These are phyloP conservation scores for Patella pellucida DNA, from an alignment of 2,888 invertebrate genomes.

Conservation along the genomic window DNA sequence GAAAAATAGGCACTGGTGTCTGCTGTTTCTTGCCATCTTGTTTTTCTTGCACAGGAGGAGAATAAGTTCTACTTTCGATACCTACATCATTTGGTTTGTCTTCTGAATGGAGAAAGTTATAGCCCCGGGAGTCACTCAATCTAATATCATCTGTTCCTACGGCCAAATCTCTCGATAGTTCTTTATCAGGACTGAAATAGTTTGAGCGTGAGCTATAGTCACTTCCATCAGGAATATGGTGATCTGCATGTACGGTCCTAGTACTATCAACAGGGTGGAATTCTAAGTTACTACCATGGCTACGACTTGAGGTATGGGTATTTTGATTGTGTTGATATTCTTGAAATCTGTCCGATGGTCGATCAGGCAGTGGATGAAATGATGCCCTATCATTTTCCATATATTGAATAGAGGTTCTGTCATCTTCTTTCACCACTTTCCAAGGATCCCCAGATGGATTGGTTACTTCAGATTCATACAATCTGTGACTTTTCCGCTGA, in stretches of 20 bases:
- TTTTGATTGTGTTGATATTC: too few relatives aligned
- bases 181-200: conserved; percentile 39
- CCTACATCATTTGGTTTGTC: neutral
- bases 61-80: neutral
- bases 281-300: too few relatives aligned
- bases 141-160: conserved; percentile 48
- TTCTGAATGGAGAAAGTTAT: conserved; percentile 37
- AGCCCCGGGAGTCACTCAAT: conserved; percentile 49
- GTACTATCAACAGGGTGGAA: too few relatives aligned
- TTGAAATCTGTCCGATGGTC: too few relatives aligned
- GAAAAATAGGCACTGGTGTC: conserved; percentile 37
- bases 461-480: too few relatives aligned
- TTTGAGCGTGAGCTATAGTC: conserved; percentile 48
- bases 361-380: too few relatives aligned
- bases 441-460: too few relatives aligned
- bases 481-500: too few relatives aligned
- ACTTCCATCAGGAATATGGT: conserved; percentile 55
- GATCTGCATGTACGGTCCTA: conserved; percentile 28
- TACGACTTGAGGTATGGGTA: too few relatives aligned
- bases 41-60: neutral
- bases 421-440: too few relatives aligned
- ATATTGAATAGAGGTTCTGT: too few relatives aligned
- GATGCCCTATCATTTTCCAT: too few relatives aligned
- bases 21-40: conserved; percentile 23
- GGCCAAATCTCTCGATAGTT: conserved; percentile 43